Evolutionary conservation across 1,140 invertebrate genomes (phyloP), one percentile per base, ranked within the genome.

Genomic region (Sitobion miscanthi): DNA sequence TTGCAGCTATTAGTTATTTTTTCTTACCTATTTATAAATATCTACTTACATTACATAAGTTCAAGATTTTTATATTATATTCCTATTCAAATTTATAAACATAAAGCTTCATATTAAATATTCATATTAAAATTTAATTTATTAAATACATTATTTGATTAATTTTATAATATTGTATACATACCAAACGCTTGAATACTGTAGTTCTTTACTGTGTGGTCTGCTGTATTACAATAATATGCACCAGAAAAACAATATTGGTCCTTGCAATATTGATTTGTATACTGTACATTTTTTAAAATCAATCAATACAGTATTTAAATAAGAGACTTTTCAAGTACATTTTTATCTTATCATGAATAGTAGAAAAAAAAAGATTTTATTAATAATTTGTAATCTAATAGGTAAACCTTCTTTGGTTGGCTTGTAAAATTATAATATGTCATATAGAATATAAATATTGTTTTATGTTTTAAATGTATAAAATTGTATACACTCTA

Each of bases 331-430:
- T 92, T 82, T 69, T 82, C 62, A 83, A 92, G 90, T 92, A 38
- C 45, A 21, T 91, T 83, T 49, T 92, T 83, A 92, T 92, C 90
- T 92, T 92, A 92, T 92, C 90, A 83, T 54, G 25, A 83, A 82
- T 25, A 42, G n/a, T 14, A n/a, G 30, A n/a, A 77, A 77, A 77
- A 69, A 77, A 77, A n/a, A 14, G 11, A 77, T 17, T 77, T 77
- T 77, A n/a, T n/a, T 77, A n/a, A 77, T 77, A 77, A 77, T 35
- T 92, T 52, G 23, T 52, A 35, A 52, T 83, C 45, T n/a, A 38
- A 49, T 52, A 25, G 25, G n/a, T 92, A 83, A 92, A 91, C 42
- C 47, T 82, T 92, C 9, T 83, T 83, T 90, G 17, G 38, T 69
- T 62, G 23, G 14, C 3, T 62, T n/a, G 23, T 90, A 90, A 9